Evolutionary conservation across 2,797 vertebrate species (phyloP).

Genomic region (Crenuchus spilurus): DNA sequence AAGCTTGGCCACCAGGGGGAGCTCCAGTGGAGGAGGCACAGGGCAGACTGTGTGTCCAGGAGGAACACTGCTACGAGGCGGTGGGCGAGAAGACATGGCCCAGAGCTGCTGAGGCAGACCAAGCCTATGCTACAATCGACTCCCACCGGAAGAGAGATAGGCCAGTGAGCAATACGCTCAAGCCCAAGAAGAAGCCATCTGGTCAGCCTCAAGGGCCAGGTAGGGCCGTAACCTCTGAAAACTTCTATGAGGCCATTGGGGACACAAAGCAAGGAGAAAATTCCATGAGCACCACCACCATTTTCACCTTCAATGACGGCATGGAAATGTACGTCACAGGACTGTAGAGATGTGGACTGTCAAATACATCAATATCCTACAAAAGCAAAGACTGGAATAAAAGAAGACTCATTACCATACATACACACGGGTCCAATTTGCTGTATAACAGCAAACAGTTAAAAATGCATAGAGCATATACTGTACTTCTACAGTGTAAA

Average conservation of each 20-base stretch:
- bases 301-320: constrained; percentile 84
- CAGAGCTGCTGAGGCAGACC: constrained; percentile 69
- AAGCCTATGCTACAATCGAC: constrained; percentile 76
- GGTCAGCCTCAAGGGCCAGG: constrained; percentile 34
- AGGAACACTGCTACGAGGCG: constrained; percentile 78
- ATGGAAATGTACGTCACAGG: constrained; percentile 86
- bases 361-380: constrained; percentile 3
- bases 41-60: constrained; percentile 69
- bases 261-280: constrained; percentile 75
- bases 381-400: constrained; percentile 1
- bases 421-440: not conserved
- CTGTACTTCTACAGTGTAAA: not conserved
- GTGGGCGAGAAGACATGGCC: constrained; percentile 75
- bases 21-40: constrained; percentile 60
- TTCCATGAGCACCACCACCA: constrained; percentile 80
- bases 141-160: constrained; percentile 75
- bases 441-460: not conserved
- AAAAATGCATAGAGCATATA: not conserved
- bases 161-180: constrained; percentile 68
- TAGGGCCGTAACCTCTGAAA: constrained; percentile 72
- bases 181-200: constrained; percentile 72
- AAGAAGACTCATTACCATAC: not conserved
- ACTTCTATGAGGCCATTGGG: constrained; percentile 81
- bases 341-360: constrained; percentile 65
- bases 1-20: constrained; percentile 23